Evolutionary conservation across 2,888 invertebrate genomes (phyloP), one percentile per base, ranked within the genome.

Genomic region (Byasa hedistus): DNA sequence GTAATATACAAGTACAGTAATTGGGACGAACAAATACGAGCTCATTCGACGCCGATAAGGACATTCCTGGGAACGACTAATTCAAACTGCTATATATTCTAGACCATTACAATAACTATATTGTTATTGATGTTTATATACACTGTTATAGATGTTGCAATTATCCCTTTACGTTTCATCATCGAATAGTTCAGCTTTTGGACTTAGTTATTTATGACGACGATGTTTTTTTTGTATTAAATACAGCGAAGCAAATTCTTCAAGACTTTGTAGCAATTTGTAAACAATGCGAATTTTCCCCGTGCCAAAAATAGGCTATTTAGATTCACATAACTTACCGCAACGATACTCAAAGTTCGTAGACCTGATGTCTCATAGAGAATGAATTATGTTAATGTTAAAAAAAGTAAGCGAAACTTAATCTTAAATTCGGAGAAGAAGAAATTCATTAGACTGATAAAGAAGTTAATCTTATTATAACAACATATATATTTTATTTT

Each of bases 21-120:
- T 64, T 64, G 39, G 67, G 67, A 60, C 67, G 39, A 60, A 64
- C 64, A 67, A 67, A 67, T 57, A 67, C 24, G 57, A 57, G 27
- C 60, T 66, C 55, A 51, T 22, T 60, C 17, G 21, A 32, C 39
- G 39, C 39, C 17, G 63, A 64, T 67, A 67, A 64, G 55, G 15
- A 51, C 63, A 64, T 67, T 67, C 64, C 64, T 60, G 67, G 67
- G 60, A 64, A 56, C 52, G 21, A 57, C 59, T 60, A 63, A 66
- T 57, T 54, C 54, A 22, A 52, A 61, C 52, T 57, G 51, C 59
- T 67, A 59, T 66, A 36, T 61, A 59, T 56, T 39, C 10, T 44
- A 55, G 51, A 51, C 21, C 51, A 51, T 51, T 21, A n/a, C 51
- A 51, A 51, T 51, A 51, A 39, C 39, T 39, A 39, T 3, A 39